Conservation (phyloP, 2,888 invertebrate genomes). For the Globia sparganii region DNA sequence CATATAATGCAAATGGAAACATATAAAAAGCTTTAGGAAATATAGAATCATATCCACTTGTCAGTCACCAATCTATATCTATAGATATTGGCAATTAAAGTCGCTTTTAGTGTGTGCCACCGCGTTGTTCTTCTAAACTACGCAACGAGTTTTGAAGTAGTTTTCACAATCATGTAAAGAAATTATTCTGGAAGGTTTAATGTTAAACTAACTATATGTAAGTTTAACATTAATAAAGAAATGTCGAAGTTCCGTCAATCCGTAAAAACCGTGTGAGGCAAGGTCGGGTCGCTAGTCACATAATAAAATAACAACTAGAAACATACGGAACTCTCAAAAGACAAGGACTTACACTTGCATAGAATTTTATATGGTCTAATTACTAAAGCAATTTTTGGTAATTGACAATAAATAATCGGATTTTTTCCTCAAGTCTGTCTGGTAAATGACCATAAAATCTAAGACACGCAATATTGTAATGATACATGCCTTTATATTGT, state of each 20-base stretch:
- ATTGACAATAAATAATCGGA: slow-evolving; percentile 56
- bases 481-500: slow-evolving; percentile 15
- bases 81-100: no score
- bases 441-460: slow-evolving; percentile 24
- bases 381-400: slow-evolving; percentile 55
- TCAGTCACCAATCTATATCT: no score
- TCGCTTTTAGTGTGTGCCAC: no score
- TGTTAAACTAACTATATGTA: no score
- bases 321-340: slow-evolving; percentile 54
- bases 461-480: slow-evolving; percentile 31
- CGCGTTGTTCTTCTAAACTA: no score
- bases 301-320: neutral
- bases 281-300: neutral
- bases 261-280: neutral
- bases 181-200: no score
- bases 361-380: slow-evolving; percentile 34
- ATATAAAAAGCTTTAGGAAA: neutral
- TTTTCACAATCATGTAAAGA: no score
- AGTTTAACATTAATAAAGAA: no score
- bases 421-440: slow-evolving; percentile 56
- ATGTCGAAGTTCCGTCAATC: neutral
- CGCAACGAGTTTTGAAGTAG: no score
- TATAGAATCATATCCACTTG: no score
- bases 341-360: slow-evolving; percentile 29
- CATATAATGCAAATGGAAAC: no score